A percentile compares a stretch with the other conserved stretches of the same genome.
Conservation (phyloP, 2,113 vertebrate genomes). For the Spheniscus mendiculus region DNA sequence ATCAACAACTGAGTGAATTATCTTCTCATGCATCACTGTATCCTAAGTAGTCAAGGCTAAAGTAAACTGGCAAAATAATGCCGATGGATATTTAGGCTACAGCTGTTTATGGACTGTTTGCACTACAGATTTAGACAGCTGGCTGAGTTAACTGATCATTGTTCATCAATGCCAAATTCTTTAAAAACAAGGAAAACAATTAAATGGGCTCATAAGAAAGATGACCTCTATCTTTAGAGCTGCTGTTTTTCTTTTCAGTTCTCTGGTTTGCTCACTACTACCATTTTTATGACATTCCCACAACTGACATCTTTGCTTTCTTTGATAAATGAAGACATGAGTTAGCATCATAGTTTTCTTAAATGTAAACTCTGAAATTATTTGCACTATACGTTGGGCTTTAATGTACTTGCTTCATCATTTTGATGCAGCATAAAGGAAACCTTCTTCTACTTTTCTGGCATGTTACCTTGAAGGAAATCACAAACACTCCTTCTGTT, state of each 20-base stretch:
- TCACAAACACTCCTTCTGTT: constrained; percentile 89
- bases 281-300: neutral
- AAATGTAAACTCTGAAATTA: neutral
- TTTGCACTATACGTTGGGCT: neutral
- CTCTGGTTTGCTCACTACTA: neutral
- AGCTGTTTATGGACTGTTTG: neutral
- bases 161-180: neutral
- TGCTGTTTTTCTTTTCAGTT: neutral
- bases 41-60: neutral
- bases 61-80: neutral
- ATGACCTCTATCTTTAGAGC: neutral
- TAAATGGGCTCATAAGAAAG: neutral
- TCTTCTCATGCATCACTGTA: neutral
- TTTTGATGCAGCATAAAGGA: neutral
- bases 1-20: neutral
- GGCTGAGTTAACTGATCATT: neutral
- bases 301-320: neutral
- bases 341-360: neutral
- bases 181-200: neutral
- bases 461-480: constrained; percentile 86
- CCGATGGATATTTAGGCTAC: neutral
- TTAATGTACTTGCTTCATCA: neutral
- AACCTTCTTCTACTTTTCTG: neutral
- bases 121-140: neutral
- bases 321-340: neutral